These are phyloP conservation scores for Stenotaenia linearis DNA, from an alignment of 2,888 invertebrate species.

Conservation along the genomic window DNA sequence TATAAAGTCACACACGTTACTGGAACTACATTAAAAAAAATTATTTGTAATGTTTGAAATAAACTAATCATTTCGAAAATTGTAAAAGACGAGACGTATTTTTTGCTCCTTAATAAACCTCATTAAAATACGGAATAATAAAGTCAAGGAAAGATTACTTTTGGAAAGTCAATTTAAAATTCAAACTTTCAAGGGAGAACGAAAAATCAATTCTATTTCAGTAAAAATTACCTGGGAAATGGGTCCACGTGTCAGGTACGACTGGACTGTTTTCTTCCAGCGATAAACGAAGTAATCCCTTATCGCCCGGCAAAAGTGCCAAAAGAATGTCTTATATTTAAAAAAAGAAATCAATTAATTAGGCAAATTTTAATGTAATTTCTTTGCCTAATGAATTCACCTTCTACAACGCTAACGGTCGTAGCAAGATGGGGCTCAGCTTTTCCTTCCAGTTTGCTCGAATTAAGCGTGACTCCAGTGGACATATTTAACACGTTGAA, in stretches of 20 bases:
- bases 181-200: too few species aligned
- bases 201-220: too few species aligned
- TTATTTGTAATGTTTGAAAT: not conserved
- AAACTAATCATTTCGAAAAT: too few species aligned
- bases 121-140: too few species aligned
- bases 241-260: not conserved
- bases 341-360: not conserved
- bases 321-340: not conserved
- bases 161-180: too few species aligned
- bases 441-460: not conserved
- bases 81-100: too few species aligned
- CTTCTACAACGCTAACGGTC: not conserved
- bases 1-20: not conserved
- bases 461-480: not conserved
- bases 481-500: not conserved
- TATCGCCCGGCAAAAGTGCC: not conserved
- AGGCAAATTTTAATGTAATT: not conserved
- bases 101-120: too few species aligned
- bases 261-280: not conserved
- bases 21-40: not conserved
- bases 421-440: not conserved
- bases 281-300: not conserved
- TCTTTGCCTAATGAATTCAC: not conserved
- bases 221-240: not conserved
- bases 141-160: too few species aligned